Conservation (phyloP, 2,797 vertebrate genomes). For the Galagoides demidoff region DNA sequence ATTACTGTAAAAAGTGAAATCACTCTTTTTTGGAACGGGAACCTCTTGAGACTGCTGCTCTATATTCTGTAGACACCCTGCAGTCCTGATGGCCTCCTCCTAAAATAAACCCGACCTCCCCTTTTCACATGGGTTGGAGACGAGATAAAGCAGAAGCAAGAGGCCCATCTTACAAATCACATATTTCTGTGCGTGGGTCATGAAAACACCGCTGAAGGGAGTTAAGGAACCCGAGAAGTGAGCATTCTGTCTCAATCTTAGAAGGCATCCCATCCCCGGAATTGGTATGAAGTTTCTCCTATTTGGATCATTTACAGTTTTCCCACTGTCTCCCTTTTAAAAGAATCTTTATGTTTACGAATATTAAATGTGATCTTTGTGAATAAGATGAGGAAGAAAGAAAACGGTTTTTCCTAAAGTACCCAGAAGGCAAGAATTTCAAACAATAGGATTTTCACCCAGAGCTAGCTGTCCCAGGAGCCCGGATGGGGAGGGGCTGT, state of each 20-base stretch:
- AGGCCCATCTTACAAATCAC: no score
- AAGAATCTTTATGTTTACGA: background rate
- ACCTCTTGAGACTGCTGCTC: conserved; percentile 3
- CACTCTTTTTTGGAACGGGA: conserved; percentile 58
- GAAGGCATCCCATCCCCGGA: background rate
- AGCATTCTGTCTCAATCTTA: background rate
- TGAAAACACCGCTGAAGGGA: background rate
- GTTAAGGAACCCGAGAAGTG: background rate
- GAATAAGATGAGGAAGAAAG: conserved; percentile 1
- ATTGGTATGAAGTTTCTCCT: background rate
- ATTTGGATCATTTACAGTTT: background rate
- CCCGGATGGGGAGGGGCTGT: no score
- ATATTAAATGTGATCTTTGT: background rate
- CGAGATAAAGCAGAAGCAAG: background rate
- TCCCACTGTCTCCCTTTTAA: background rate
- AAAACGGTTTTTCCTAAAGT: background rate
- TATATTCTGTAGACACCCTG: background rate
- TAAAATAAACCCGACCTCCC: background rate
- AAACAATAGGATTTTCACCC: conserved; percentile 21
- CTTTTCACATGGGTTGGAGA: background rate
- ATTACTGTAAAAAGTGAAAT: conserved; percentile 72
- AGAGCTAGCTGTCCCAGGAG: background rate
- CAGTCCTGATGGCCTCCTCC: background rate
- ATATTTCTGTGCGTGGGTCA: background rate
- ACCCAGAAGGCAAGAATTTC: conserved; percentile 25